Evolutionary conservation across 2,797 vertebrate species (phyloP).

Genomic region (Cirrhinus molitorella): DNA sequence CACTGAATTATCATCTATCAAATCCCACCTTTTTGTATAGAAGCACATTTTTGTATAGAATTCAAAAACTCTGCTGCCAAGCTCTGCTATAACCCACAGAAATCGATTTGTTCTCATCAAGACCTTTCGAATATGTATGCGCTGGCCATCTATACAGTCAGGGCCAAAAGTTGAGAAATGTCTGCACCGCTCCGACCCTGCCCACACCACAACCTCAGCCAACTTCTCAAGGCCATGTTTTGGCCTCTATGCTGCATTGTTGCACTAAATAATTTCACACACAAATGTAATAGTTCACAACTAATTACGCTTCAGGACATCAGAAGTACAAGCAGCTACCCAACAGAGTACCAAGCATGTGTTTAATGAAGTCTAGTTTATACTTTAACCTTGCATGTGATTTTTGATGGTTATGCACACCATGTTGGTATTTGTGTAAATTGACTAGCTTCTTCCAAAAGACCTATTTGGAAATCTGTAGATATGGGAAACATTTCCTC

Average conservation of each 20-base stretch:
- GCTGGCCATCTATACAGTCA: conserved; percentile 19
- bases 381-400: background rate
- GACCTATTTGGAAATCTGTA: background rate
- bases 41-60: conserved; percentile 30
- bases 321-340: background rate
- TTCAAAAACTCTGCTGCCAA: conserved; percentile 21
- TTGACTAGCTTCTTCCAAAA: background rate
- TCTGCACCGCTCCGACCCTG: conserved; percentile 6
- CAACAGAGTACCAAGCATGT: background rate
- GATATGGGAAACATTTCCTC: background rate
- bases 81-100: conserved; percentile 43
- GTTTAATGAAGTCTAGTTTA: background rate
- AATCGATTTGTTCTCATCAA: conserved; percentile 55
- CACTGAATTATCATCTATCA: background rate
- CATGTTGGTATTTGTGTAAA: background rate
- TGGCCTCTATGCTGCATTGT: background rate
- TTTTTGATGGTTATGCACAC: background rate
- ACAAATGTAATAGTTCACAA: background rate
- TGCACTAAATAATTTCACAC: conserved; percentile 9
- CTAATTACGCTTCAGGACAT: background rate
- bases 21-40: conserved; percentile 8
- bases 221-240: conserved; percentile 25
- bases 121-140: conserved; percentile 60
- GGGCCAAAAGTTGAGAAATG: conserved; percentile 35
- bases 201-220: conserved; percentile 30